These are phyloP conservation scores for Lymantria monacha DNA, from an alignment of 2,888 invertebrate genomes.

Conservation along the genomic window DNA sequence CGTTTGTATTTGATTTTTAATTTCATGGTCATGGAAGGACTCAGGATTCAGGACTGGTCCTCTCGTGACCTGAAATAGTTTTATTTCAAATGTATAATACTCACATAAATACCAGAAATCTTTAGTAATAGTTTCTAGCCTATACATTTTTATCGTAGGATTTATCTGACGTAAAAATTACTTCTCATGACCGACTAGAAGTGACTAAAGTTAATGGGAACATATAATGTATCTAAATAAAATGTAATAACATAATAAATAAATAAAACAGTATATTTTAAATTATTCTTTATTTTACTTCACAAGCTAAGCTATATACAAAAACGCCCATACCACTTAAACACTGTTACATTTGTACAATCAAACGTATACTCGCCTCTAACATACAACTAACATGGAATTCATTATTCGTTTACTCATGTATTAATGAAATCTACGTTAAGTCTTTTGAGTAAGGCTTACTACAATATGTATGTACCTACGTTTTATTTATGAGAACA, in stretches of 20 bases:
- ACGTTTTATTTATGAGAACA: conserved; percentile 49
- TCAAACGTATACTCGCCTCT: conserved; percentile 12
- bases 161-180: no score
- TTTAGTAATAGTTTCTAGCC: no score
- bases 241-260: background rate
- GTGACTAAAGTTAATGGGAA: no score
- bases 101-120: no score
- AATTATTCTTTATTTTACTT: conserved; percentile 22
- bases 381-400: conserved; percentile 16
- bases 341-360: conserved; percentile 6
- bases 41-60: no score
- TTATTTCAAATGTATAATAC: no score
- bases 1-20: no score
- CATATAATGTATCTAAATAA: no score
- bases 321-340: conserved; percentile 27
- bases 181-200: no score
- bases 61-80: no score
- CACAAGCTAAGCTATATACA: conserved; percentile 36
- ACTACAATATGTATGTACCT: conserved; percentile 22
- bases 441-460: conserved; percentile 12
- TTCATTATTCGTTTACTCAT: conserved; percentile 11
- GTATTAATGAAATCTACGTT: conserved; percentile 7
- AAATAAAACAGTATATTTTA: conserved; percentile 2
- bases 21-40: no score
- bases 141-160: no score